phyloP scores from a whole-genome alignment of 2,888 invertebrate genomes.

The Ecliptopera silaceata region DNA sequence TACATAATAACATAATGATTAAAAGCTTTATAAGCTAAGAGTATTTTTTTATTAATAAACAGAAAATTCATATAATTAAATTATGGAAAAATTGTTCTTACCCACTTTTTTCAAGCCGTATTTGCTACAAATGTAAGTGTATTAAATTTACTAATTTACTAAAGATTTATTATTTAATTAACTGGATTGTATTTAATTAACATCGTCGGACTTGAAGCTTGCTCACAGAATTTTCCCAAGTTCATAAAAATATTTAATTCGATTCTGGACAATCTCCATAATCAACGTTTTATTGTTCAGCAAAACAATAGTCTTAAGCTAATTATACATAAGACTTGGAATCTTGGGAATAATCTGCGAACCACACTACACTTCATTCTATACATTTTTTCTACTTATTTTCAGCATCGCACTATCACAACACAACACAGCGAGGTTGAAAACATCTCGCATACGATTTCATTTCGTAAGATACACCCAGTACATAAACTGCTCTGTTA shows the following conservation, averaged over 20 bases:
- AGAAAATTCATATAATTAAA: no score
- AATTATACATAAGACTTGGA: conserved; percentile 28
- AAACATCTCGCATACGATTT: not conserved
- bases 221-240: conserved; percentile 20
- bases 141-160: not conserved
- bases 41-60: no score
- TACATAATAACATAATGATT: no score
- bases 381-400: no score
- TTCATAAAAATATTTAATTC: conserved; percentile 22
- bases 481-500: not conserved
- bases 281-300: conserved; percentile 21
- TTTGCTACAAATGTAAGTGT: no score
- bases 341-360: conserved; percentile 1
- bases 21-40: no score
- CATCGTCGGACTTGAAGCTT: not conserved
- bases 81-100: no score
- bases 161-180: not conserved
- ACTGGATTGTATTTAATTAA: not conserved
- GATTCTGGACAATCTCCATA: conserved; percentile 21
- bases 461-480: not conserved
- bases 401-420: not conserved
- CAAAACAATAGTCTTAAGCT: conserved; percentile 36
- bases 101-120: no score
- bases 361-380: conserved; percentile 5
- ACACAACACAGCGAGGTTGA: not conserved